These are phyloP conservation scores for Pseudorhombus dupliciocellatus DNA, from an alignment of 2,113 vertebrate genomes.

Conservation along the genomic window DNA sequence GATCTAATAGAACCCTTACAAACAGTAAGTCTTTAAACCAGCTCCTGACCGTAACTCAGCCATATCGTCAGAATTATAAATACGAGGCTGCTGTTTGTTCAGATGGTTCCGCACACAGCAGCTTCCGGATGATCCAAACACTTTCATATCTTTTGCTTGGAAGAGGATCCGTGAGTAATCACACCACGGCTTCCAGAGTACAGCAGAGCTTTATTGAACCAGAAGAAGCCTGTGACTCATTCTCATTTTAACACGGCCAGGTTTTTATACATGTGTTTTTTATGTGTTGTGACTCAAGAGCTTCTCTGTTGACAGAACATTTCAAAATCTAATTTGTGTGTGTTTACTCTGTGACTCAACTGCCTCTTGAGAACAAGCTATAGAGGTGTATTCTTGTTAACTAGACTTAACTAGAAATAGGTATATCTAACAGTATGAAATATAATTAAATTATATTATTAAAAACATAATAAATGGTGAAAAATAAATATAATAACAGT, in stretches of 20 bases:
- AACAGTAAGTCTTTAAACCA: neutral
- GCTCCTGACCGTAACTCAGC: constrained; percentile 12
- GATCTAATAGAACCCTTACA: constrained; percentile 1
- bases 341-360: neutral
- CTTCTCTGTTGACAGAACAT: constrained; percentile 41
- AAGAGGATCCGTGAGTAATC: constrained; percentile 28
- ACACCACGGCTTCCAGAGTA: neutral
- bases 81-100: constrained; percentile 19
- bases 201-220: constrained; percentile 43
- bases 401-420: neutral
- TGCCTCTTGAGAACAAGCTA: neutral
- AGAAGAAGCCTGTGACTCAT: constrained; percentile 51
- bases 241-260: constrained; percentile 51
- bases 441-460: too few species aligned
- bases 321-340: constrained; percentile 30
- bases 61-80: neutral
- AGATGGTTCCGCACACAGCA: constrained; percentile 36
- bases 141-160: constrained; percentile 30
- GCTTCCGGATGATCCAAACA: constrained; percentile 2
- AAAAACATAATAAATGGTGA: too few species aligned
- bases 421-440: too few species aligned
- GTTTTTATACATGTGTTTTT: constrained; percentile 56
- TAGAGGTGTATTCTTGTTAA: neutral
- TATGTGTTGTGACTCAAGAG: constrained; percentile 45
- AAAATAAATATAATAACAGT: too few species aligned